Percentiles rank a stretch among this genome's conserved stretches.
These are phyloP conservation scores for Lasioglossum zephyrum DNA, from an alignment of 2,888 invertebrate species.

Conservation along the genomic window DNA sequence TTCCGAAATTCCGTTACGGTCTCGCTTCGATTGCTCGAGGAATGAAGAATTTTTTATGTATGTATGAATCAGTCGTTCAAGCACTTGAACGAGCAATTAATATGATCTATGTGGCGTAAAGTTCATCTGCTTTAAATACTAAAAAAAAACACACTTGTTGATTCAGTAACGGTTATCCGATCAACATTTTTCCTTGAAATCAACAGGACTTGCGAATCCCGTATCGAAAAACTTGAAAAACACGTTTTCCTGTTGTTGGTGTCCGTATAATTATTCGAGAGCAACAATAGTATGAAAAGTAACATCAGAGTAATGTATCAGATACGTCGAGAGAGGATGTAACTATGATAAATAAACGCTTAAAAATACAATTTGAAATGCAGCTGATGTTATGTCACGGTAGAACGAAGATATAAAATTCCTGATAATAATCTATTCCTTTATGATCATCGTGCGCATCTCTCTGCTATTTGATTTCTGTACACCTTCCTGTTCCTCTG, in stretches of 20 bases:
- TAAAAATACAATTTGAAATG: background rate
- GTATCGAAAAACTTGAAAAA: background rate
- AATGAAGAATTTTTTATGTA: constrained; percentile 16
- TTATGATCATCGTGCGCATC: background rate
- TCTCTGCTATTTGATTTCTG: background rate
- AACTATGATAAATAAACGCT: background rate
- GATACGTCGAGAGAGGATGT: background rate
- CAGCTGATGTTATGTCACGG: background rate
- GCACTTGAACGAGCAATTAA: constrained; percentile 28
- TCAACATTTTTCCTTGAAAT: background rate
- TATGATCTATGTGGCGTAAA: constrained; percentile 12
- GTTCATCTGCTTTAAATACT: background rate
- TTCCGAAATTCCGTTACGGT: constrained; percentile 1
- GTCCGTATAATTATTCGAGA: background rate
- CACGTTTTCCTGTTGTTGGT: background rate
- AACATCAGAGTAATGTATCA: background rate
- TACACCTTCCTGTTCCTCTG: background rate
- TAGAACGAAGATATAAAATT: background rate
- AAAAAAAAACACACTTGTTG: background rate
- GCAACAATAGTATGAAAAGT: background rate
- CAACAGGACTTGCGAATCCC: background rate
- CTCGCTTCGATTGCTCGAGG: background rate
- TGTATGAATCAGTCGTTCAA: constrained; percentile 56
- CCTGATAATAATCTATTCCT: background rate
- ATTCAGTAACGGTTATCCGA: constrained; percentile 10